Evolutionary conservation across 1,140 invertebrate species (phyloP).

Genomic region (Melitaea cinxia): DNA sequence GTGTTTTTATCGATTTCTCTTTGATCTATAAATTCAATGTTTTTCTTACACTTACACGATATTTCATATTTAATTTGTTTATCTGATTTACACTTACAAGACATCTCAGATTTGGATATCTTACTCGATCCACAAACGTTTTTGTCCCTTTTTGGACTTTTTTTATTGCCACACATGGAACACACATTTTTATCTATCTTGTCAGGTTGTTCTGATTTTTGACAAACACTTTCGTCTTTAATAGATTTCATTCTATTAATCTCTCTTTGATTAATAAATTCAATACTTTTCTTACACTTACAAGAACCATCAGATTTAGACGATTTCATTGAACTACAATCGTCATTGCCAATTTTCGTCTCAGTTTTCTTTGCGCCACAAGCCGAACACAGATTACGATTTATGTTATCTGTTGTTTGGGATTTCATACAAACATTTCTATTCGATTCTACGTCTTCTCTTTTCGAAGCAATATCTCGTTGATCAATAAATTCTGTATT

Average conservation of each 20-base stretch:
- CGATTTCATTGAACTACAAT: not conserved
- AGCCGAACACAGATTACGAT: not conserved
- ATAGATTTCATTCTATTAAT: not conserved
- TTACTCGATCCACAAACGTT: not conserved
- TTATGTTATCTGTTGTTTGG: not conserved
- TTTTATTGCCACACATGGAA: not conserved
- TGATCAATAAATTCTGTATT: conserved; percentile 14
- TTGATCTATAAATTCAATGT: too few species aligned
- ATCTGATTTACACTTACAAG: not conserved
- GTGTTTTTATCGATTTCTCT: too few species aligned
- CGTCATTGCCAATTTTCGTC: not conserved
- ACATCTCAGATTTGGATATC: not conserved
- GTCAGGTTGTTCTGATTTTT: too few species aligned
- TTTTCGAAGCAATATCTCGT: not conserved
- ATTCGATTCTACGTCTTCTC: not conserved
- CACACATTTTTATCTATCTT: not conserved
- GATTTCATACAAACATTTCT: not conserved
- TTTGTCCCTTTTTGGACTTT: not conserved
- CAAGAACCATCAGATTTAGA: not conserved
- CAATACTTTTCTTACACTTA: not conserved
- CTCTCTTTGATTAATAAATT: conserved; percentile 29
- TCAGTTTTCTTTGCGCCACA: not conserved
- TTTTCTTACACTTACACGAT: too few species aligned
- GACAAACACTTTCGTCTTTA: too few species aligned
- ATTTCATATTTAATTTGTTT: not conserved